These are phyloP conservation scores for Dryas iulia DNA, from an alignment of 1,140 invertebrate genomes.

Conservation along the genomic window DNA sequence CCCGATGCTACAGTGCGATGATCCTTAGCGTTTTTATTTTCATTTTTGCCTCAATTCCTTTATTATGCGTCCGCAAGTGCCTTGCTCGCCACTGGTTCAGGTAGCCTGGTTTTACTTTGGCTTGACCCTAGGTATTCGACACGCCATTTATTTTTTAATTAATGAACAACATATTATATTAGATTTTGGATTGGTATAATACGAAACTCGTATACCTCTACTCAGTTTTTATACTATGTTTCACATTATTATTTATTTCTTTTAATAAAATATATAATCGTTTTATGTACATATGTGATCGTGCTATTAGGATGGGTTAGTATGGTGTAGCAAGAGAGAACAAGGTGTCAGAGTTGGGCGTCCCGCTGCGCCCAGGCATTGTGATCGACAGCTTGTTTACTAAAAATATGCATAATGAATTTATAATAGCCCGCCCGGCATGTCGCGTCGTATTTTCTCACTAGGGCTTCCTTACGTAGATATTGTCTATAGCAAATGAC, in stretches of 20 bases:
- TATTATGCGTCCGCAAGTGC: conserved; percentile 70
- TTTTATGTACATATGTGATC: conserved; percentile 6
- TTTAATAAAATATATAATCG: background rate
- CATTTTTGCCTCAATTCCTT: conserved; percentile 72
- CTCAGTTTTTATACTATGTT: background rate
- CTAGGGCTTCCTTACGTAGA: conserved; percentile 24
- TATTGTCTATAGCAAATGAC: background rate
- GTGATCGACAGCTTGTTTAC: conserved; percentile 80
- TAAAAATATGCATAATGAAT: conserved; percentile 81
- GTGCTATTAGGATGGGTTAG: conserved; percentile 50
- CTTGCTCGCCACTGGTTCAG: conserved; percentile 66
- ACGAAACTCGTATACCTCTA: background rate
- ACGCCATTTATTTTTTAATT: conserved; percentile 63
- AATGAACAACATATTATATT: background rate
- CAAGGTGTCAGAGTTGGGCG: conserved; percentile 63
- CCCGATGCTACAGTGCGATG: conserved; percentile 63
- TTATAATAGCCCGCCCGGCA: conserved; percentile 69
- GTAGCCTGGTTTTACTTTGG: conserved; percentile 67
- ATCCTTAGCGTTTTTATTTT: conserved; percentile 66
- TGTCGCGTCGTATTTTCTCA: conserved; percentile 43
- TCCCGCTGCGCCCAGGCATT: conserved; percentile 69
- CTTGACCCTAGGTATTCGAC: conserved; percentile 74
- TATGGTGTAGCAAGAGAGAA: conserved; percentile 38
- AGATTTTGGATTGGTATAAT: conserved; percentile 58
- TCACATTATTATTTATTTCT: background rate